These are phyloP conservation scores for Proteles cristata DNA, from an alignment of 2,113 vertebrate species.

Conservation along the genomic window DNA sequence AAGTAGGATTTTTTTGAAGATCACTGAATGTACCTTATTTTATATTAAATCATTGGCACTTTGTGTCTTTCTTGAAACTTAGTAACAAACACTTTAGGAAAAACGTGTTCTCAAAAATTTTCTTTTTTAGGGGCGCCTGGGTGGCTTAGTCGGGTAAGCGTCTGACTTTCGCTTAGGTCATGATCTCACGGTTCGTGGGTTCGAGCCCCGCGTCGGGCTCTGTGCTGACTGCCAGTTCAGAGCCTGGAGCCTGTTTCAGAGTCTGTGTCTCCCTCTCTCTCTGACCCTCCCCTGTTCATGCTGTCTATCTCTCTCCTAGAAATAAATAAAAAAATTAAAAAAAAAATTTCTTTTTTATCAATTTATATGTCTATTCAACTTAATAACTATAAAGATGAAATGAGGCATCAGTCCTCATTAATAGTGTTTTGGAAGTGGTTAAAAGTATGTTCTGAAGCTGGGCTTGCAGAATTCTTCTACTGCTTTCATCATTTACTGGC, in stretches of 20 bases:
- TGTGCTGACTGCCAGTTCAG: too few relatives aligned
- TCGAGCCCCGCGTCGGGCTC: too few relatives aligned
- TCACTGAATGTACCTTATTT: background rate
- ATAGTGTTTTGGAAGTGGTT: background rate
- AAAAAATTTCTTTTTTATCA: background rate
- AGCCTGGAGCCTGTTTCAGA: too few relatives aligned
- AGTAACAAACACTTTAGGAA: background rate
- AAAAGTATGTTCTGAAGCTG: background rate
- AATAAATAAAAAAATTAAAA: too few relatives aligned
- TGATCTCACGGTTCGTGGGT: too few relatives aligned
- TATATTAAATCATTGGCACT: background rate
- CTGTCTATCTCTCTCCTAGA: too few relatives aligned
- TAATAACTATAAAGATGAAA: conserved; percentile 11
- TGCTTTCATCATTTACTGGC: background rate
- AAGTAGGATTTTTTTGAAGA: background rate
- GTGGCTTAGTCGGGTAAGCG: too few relatives aligned
- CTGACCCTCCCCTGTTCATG: too few relatives aligned
- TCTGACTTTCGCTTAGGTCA: too few relatives aligned
- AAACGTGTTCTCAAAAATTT: background rate
- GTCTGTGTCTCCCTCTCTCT: too few relatives aligned
- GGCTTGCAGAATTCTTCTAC: background rate
- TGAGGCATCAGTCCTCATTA: background rate
- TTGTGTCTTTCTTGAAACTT: background rate
- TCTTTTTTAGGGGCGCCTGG: too few relatives aligned
- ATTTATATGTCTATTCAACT: background rate